Evolutionary conservation across 2,797 vertebrate genomes (phyloP).

Genomic region (Helarctos malayanus): DNA sequence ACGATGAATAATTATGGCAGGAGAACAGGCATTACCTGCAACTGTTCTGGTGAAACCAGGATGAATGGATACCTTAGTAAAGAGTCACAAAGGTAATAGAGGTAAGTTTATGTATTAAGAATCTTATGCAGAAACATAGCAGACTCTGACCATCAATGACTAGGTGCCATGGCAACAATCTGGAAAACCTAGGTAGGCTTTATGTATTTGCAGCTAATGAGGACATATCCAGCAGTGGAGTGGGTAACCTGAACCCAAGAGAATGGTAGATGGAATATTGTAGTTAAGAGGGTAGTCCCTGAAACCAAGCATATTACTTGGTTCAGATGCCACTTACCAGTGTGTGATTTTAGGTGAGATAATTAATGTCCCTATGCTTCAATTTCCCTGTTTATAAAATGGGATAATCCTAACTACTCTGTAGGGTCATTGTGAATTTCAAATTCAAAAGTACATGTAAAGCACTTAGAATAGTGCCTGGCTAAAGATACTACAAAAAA

Average conservation of each 20-base stretch:
- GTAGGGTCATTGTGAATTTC: neutral
- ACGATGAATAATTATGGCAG: neutral
- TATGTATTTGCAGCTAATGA: neutral
- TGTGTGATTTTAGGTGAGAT: neutral
- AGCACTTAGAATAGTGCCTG: neutral
- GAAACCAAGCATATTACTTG: neutral
- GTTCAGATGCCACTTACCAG: neutral
- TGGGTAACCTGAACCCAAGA: neutral
- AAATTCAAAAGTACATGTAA: neutral
- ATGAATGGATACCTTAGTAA: neutral
- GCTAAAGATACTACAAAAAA: neutral
- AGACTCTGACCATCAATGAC: neutral
- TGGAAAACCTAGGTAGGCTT: neutral
- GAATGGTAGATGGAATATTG: neutral
- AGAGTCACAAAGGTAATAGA: neutral
- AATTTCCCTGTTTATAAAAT: neutral
- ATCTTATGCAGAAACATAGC: neutral
- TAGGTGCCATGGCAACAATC: neutral
- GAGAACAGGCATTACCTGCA: neutral
- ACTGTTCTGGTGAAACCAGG: neutral
- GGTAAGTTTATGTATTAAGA: neutral
- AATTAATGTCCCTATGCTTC: neutral
- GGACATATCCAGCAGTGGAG: neutral
- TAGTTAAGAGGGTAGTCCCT: neutral
- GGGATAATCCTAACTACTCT: neutral